These are phyloP conservation scores for Cryptocephalus moraei DNA, from an alignment of 2,888 invertebrate species.

Conservation along the genomic window DNA sequence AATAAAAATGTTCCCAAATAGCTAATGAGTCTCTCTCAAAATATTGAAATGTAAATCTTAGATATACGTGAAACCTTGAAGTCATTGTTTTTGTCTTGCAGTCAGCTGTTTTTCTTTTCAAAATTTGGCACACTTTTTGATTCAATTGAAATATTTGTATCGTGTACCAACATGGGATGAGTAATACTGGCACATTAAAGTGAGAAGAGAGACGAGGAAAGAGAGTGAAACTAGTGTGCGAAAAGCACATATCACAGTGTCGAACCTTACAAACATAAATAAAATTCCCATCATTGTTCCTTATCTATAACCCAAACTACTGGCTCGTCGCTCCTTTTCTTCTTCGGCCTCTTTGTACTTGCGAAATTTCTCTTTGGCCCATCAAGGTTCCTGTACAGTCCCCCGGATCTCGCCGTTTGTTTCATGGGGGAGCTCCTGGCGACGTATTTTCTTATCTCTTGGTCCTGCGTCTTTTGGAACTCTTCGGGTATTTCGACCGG, in stretches of 20 bases:
- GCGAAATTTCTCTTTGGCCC: constrained; percentile 6
- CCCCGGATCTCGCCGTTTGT: constrained; percentile 11
- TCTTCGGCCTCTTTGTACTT: constrained; percentile 10
- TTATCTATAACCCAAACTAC: constrained; percentile 22
- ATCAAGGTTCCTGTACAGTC: constrained; percentile 26
- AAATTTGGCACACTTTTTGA: no score
- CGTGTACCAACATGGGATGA: no score
- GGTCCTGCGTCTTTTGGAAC: neutral
- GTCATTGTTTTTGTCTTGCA: no score
- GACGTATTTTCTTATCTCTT: constrained; percentile 1
- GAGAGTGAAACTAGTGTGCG: neutral
- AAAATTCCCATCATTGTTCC: neutral
- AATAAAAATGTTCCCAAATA: no score
- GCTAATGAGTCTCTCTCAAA: no score
- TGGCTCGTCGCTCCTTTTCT: constrained; percentile 31
- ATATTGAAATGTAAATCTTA: no score
- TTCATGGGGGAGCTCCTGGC: constrained; percentile 1
- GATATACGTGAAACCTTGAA: no score
- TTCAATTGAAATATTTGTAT: no score
- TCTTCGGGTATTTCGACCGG: constrained; percentile 10
- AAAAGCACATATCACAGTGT: constrained; percentile 10
- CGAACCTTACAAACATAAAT: neutral
- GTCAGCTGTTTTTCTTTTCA: no score
- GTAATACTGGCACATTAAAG: no score
- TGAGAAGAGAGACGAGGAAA: no score